These are phyloP conservation scores for Onychostruthus taczanowskii DNA, from an alignment of 2,113 vertebrate genomes.

Conservation along the genomic window DNA sequence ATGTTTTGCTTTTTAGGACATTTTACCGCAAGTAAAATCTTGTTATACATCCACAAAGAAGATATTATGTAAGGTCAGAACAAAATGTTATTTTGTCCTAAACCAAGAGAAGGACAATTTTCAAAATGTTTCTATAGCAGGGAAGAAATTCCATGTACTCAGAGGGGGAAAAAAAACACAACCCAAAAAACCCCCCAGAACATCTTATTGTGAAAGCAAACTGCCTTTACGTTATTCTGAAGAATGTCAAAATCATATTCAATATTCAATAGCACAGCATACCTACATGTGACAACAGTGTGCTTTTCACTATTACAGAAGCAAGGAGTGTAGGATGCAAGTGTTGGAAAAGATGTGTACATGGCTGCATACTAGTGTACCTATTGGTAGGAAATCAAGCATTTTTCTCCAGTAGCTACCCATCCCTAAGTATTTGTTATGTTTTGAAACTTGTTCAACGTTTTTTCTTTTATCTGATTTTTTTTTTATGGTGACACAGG, in stretches of 20 bases:
- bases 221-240: neutral
- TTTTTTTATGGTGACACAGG: neutral
- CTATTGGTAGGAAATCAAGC: neutral
- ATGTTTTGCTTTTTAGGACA: neutral
- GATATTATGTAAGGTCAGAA: neutral
- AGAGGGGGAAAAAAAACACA: neutral
- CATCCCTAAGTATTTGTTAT: neutral
- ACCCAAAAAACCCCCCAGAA: accelerated
- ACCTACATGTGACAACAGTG: neutral
- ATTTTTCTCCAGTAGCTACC: neutral
- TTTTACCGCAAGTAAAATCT: neutral
- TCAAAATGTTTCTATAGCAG: neutral
- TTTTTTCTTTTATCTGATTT: neutral
- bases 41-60: neutral
- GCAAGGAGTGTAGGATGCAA: neutral
- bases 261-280: neutral
- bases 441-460: neutral
- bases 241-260: neutral
- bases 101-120: neutral
- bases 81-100: neutral
- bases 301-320: neutral
- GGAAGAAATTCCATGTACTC: neutral
- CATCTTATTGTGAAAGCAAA: neutral
- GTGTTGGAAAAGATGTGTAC: neutral
- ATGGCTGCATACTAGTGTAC: neutral